Percentiles rank a stretch among this genome's conserved stretches.
Conservation (phyloP, 1,140 invertebrate genomes). For the Heliconius nattereri region DNA sequence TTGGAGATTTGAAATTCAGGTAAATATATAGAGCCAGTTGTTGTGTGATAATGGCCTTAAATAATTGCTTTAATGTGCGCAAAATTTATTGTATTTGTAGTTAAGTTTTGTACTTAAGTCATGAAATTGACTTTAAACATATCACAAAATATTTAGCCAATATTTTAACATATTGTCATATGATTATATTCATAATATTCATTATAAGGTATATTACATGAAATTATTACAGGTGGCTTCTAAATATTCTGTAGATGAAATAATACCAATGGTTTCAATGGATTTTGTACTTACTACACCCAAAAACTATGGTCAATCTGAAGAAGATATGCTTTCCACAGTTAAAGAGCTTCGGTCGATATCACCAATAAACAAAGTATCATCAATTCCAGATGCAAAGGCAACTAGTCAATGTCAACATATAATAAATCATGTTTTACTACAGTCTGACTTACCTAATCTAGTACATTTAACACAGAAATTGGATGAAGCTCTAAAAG, state of each 20-base stretch:
- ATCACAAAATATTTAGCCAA: too few species aligned
- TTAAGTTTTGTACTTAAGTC: too few species aligned
- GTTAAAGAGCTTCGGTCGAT: slow-evolving; percentile 35
- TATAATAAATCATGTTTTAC: slow-evolving; percentile 61
- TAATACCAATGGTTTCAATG: slow-evolving; percentile 65
- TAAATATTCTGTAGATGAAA: slow-evolving; percentile 50
- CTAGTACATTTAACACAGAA: slow-evolving; percentile 71
- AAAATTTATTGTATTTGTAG: too few species aligned
- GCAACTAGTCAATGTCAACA: slow-evolving; percentile 70
- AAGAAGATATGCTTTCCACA: slow-evolving; percentile 33
- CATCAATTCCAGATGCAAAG: slow-evolving; percentile 61
- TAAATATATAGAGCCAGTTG: slow-evolving; percentile 24
- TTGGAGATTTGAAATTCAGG: slow-evolving; percentile 76
- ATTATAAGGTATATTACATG: not conserved
- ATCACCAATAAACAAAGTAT: slow-evolving; percentile 49
- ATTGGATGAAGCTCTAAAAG: slow-evolving; percentile 73
- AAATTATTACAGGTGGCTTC: slow-evolving; percentile 59
- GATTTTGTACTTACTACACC: slow-evolving; percentile 67
- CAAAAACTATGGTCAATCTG: slow-evolving; percentile 54
- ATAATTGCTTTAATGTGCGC: too few species aligned
- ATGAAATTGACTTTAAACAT: too few species aligned
- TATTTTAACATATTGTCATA: not conserved
- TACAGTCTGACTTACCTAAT: slow-evolving; percentile 76
- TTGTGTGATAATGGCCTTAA: too few species aligned
- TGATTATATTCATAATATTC: not conserved